Evolutionary conservation across 2,888 invertebrate genomes (phyloP).

Genomic region (Euzetes globulus): DNA sequence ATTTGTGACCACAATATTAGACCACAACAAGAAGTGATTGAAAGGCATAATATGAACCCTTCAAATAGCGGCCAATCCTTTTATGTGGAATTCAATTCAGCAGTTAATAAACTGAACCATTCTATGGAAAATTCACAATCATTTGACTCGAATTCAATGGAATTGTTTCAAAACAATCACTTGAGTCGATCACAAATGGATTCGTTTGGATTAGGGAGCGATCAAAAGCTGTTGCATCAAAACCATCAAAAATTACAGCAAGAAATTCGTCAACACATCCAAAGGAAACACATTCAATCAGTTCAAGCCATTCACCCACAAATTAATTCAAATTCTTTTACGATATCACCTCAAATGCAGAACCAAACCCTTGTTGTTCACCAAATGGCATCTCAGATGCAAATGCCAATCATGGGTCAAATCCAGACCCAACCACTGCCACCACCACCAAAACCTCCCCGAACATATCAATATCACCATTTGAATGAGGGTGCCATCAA

Average conservation of each 20-base stretch:
- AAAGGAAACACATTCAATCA: neutral
- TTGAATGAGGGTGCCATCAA: conserved; percentile 12
- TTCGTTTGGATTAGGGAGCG: neutral
- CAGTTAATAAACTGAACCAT: neutral
- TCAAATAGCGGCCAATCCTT: neutral
- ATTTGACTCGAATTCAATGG: too few relatives aligned
- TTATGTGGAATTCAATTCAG: neutral
- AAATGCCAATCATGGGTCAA: neutral
- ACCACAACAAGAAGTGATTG: neutral
- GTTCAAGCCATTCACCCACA: neutral
- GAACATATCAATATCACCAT: conserved; percentile 37
- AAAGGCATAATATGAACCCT: neutral
- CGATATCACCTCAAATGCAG: neutral
- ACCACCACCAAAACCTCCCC: conserved; percentile 37
- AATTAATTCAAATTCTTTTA: neutral
- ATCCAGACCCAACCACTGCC: neutral
- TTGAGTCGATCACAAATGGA: neutral
- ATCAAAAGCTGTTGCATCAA: neutral
- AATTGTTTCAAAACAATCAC: neutral
- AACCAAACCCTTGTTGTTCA: neutral
- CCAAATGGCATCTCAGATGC: neutral
- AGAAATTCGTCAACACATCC: conserved; percentile 6
- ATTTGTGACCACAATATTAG: neutral
- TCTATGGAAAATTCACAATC: neutral
- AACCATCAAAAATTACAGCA: conserved; percentile 3